Base-by-base conservation (phyloP, 2,113 vertebrate genomes). In the Mirounga angustirostris region DNA sequence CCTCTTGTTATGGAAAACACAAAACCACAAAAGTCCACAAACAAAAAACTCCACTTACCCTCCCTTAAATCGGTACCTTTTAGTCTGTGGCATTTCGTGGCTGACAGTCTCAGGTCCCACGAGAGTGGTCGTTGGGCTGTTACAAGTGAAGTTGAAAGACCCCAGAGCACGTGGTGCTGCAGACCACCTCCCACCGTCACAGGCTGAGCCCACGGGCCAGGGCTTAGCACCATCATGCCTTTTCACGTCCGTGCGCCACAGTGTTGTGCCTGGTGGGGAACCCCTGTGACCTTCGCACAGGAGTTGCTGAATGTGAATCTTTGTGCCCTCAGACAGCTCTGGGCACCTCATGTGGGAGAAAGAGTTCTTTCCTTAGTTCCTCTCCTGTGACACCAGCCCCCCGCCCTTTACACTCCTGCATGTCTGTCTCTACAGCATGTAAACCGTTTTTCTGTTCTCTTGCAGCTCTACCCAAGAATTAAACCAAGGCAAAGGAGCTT, bases 381-480 rank as follows among this genome's bases (percentile, higher is more conserved):
- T 36, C 63, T 81, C 24, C n/a, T 61, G 54, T 86, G 78, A 56
- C 30, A 9, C 26, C 46, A 15, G 0, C 24, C n/a, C 54, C 16
- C 22, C 8, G 7, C 10, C 24, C 10, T 1, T 26, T 15, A 19
- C 56, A 21, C 5, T 58, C 56, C 59, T 26, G 4, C 10, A 24
- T 26, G 59, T 26, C 59, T 61, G 22, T 56, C 15, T 78, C 28
- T 24, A 11, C 14, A 0, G 5, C 28, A 1, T 92, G 30, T 96
- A 84, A 88, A 91, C 91, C n/a, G 58, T 97, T 94, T 46, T 61
- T 67, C 98, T n/a, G 95, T 81, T 98, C 79, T 99, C 61, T 4
- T 97, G 96, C 98, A 99, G 99, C 98, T 99, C 7, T 99, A 99
- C 95, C 99, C 99, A 10, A 99, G 99, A 98, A 99, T 99, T 99